Base-by-base conservation (phyloP, 2,113 vertebrate genomes). In the Callopanchax toddi region DNA sequence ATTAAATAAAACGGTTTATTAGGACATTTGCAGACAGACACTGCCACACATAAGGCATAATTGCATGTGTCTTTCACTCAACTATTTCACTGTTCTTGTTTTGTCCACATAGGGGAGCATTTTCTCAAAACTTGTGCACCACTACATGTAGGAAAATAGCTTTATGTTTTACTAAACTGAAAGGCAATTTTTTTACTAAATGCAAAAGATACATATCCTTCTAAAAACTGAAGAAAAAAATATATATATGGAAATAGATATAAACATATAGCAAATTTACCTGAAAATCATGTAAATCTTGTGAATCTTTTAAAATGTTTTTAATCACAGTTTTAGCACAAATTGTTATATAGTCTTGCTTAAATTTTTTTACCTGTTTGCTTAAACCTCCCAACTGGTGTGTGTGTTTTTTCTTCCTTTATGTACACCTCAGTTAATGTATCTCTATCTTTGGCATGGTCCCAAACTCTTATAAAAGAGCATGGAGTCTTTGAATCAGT, bases 91-190 rank as follows among this genome's bases (percentile, higher is more conserved):
- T 80, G 68, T 86, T 81, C 82, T 74, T 68, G 68, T 32, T 85
- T 79, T 87, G 89, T 76, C 86, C 88, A 89, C 85, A 89, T 58
- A 87, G 82, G 74, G 88, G 83, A 85, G 86, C 83, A 81, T 89
- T 86, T 87, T 84, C 62, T 71, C 76, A 78, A 63, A 75, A 60
- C 66, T 54, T 54, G 66, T 71, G 68, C 34, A 68, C 58, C 60
- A 23, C 20, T 55, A 25, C 12, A 4, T 50, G 44, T 61, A 42
- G 51, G 18, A 63, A 45, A 54, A 49, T 62, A 20, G 26, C 3
- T 45, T 44, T n/a, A 55, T 60, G 2, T 54, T 26, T 44, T 37
- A 32, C n/a, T n/a, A 32, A 32, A 32, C 4, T 32, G 29, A 4
- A 32, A 32, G 29, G n/a, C n/a, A n/a, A n/a, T n/a, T n/a, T n/a